Evolutionary conservation across 2,888 invertebrate genomes (phyloP).

Genomic region (Eurytoma californica): DNA sequence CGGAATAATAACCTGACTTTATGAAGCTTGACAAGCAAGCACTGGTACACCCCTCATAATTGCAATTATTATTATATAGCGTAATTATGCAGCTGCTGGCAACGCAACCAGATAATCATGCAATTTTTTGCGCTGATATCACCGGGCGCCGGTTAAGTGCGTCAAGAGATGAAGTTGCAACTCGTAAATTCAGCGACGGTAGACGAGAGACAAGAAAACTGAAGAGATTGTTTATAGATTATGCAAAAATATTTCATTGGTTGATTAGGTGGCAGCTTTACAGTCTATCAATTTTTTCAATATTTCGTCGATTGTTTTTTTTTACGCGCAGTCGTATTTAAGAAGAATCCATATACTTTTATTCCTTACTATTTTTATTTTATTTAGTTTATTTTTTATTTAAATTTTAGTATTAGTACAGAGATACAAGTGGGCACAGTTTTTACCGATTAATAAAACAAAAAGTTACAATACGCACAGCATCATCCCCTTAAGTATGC

Average conservation of each 20-base stretch:
- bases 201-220: conserved; percentile 24
- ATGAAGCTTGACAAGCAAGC: conserved; percentile 67
- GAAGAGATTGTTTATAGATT: conserved; percentile 13
- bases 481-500: too few species aligned
- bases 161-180: conserved; percentile 38
- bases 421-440: too few species aligned
- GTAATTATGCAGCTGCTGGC: conserved; percentile 59
- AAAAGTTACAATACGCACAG: too few species aligned
- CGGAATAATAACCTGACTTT: conserved; percentile 67
- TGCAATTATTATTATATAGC: conserved; percentile 66
- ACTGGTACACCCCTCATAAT: conserved; percentile 64
- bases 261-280: conserved; percentile 26
- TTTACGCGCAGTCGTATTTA: too few species aligned
- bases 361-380: too few species aligned
- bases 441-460: too few species aligned
- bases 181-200: conserved; percentile 52
- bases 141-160: conserved; percentile 47
- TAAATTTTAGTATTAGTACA: too few species aligned
- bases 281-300: neutral
- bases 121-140: conserved; percentile 45
- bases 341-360: too few species aligned
- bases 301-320: neutral
- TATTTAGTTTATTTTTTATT: too few species aligned
- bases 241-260: conserved; percentile 10
- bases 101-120: conserved; percentile 45